Conservation (phyloP, 2,797 vertebrate genomes). For the Catamblyrhynchus diadema region DNA sequence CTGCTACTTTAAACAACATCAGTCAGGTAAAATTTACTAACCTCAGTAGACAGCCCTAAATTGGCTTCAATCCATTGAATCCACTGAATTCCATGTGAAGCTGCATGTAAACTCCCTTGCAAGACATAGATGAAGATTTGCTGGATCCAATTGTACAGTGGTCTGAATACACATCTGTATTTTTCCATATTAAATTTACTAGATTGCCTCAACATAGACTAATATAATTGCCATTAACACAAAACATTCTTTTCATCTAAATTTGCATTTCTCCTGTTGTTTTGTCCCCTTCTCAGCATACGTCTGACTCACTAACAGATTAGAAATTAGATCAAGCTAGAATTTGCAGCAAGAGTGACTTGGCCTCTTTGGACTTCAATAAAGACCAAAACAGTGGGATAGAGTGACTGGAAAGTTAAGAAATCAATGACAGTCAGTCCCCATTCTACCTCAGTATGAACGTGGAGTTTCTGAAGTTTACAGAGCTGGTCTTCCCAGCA, state of each 20-base stretch:
- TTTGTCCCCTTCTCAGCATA: background rate
- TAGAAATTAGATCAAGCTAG: background rate
- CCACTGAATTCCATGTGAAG: background rate
- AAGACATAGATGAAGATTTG: background rate
- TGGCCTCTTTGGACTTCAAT: background rate
- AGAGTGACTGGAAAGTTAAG: background rate
- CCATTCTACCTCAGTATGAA: background rate
- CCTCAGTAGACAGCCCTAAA: background rate
- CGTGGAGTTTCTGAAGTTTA: background rate
- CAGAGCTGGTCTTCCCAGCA: background rate
- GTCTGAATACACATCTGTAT: background rate
- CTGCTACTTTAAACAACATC: background rate
- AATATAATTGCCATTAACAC: background rate
- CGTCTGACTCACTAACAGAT: background rate
- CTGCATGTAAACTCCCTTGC: background rate
- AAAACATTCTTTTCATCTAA: background rate
- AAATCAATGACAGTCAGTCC: background rate
- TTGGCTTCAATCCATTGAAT: background rate
- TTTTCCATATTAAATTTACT: background rate
- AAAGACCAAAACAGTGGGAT: background rate
- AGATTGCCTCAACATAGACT: background rate
- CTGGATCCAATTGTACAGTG: rapidly evolving
- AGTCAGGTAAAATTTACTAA: background rate
- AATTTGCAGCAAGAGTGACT: background rate
- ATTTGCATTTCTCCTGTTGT: background rate